A percentile compares a stretch with the other conserved stretches of the same genome.
Evolutionary conservation across 2,888 invertebrate genomes (phyloP).

Genomic region (Rhyacophila evoluta): DNA sequence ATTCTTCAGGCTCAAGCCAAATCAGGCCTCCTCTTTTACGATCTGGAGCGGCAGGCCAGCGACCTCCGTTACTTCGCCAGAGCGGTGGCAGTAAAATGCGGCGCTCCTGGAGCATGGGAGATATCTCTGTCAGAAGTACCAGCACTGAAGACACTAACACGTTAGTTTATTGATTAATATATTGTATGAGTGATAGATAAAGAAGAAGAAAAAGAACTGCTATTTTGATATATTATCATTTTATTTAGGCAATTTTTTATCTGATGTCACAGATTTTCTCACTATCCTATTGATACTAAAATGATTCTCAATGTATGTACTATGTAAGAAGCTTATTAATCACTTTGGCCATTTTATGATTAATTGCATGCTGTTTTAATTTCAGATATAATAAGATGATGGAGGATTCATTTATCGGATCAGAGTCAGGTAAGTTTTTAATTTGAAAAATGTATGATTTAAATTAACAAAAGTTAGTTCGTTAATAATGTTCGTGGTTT

Average conservation of each 20-base stretch:
- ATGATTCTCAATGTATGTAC: too few species aligned
- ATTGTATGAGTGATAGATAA: too few species aligned
- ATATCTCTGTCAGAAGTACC: slow-evolving; percentile 52
- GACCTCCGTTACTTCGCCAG: slow-evolving; percentile 51
- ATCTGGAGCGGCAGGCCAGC: slow-evolving; percentile 45
- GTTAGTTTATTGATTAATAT: slow-evolving; percentile 33
- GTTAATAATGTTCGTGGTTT: too few species aligned
- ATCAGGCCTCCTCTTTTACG: slow-evolving; percentile 49
- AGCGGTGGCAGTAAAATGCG: slow-evolving; percentile 47
- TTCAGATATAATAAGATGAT: slow-evolving; percentile 46
- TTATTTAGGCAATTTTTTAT: too few species aligned
- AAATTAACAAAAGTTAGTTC: too few species aligned
- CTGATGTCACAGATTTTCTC: too few species aligned
- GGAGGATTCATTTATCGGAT: slow-evolving; percentile 39
- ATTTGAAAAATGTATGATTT: too few species aligned
- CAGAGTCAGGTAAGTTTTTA: slow-evolving; percentile 40
- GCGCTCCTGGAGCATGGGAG: slow-evolving; percentile 54
- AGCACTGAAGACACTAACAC: slow-evolving; percentile 51
- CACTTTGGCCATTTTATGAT: too few species aligned
- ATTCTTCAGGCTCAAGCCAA: slow-evolving; percentile 16
- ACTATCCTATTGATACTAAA: too few species aligned
- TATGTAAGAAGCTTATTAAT: too few species aligned
- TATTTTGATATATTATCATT: too few species aligned
- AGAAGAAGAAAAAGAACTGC: too few species aligned
- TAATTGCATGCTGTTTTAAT: not conserved